phyloP scores from a whole-genome alignment of 2,888 invertebrate species.

The Drosophila seclusa region DNA sequence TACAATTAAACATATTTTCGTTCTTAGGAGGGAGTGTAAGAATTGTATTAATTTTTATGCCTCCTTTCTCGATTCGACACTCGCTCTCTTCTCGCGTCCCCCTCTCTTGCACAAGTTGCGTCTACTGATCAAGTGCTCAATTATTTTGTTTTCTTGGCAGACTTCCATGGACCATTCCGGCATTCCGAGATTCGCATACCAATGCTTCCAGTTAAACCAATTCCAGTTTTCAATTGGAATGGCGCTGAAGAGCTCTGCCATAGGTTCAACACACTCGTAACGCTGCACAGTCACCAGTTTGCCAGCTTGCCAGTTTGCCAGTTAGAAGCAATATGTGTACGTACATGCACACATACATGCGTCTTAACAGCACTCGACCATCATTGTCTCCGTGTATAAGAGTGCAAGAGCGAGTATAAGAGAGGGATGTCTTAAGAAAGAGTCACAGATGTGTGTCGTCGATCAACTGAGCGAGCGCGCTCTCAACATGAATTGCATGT shows the following conservation, averaged over 20 bases:
- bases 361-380: constrained; percentile 36
- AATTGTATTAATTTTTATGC: constrained; percentile 29
- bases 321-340: constrained; percentile 65
- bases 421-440: constrained; percentile 30
- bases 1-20: constrained; percentile 2
- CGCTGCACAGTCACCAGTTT: constrained; percentile 58
- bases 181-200: constrained; percentile 81
- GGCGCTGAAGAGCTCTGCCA: constrained; percentile 53
- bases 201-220: constrained; percentile 81
- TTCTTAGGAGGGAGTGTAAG: constrained; percentile 1
- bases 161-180: constrained; percentile 81
- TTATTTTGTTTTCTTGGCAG: constrained; percentile 64
- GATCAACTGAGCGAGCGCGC: constrained; percentile 14
- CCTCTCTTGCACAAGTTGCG: constrained; percentile 23
- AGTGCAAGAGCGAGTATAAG: constrained; percentile 25
- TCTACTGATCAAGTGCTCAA: constrained; percentile 77
- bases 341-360: neutral
- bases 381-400: constrained; percentile 25
- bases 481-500: neutral
- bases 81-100: neutral
- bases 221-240: constrained; percentile 81
- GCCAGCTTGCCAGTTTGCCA: constrained; percentile 60
- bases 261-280: constrained; percentile 74
- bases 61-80: constrained; percentile 8
- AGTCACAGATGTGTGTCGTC: neutral